These are phyloP conservation scores for Pundamilia nyererei DNA, from an alignment of 2,113 vertebrate species.

Conservation along the genomic window DNA sequence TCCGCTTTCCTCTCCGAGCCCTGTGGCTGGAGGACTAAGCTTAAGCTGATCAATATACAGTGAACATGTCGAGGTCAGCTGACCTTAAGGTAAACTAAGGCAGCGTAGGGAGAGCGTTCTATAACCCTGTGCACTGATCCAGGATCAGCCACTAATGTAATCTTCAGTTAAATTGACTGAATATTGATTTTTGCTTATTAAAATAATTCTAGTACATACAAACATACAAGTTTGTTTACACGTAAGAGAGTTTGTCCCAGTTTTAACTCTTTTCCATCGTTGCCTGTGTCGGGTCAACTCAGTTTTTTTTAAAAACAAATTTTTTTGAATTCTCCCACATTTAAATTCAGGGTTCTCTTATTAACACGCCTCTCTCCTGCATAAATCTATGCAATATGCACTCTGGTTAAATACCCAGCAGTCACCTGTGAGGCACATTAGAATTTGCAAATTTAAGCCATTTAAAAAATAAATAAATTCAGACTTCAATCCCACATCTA, in stretches of 20 bases:
- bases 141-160: background rate
- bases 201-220: background rate
- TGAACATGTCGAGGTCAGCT: background rate
- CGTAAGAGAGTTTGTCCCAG: background rate
- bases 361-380: rapidly evolving
- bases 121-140: background rate
- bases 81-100: background rate
- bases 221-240: rapidly evolving
- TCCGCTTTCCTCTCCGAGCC: background rate
- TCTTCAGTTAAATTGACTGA: rapidly evolving
- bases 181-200: background rate
- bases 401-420: background rate
- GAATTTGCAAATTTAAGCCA: background rate
- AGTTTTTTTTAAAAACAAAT: background rate
- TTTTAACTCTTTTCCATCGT: background rate
- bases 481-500: background rate
- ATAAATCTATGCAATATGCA: background rate
- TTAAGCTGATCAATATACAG: constrained; percentile 25
- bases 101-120: background rate
- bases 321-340: background rate
- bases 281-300: rapidly evolving
- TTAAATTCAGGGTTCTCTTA: background rate
- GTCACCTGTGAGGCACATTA: background rate
- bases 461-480: rapidly evolving
- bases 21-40: background rate